Evolutionary conservation across 2,797 vertebrate genomes (phyloP).

Genomic region (Poeciliopsis gracilis): DNA sequence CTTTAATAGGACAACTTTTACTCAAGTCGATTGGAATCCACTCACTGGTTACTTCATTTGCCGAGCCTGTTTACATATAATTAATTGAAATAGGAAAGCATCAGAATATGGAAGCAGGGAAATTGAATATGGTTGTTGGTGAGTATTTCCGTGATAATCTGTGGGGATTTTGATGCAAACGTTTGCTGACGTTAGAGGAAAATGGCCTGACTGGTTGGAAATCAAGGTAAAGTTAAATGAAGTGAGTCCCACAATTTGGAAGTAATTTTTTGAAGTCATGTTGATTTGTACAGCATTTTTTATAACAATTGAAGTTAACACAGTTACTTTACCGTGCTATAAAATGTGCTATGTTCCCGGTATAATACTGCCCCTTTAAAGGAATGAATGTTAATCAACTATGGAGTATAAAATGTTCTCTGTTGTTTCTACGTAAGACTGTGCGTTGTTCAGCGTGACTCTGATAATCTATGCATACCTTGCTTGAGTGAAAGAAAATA

Average conservation of each 20-base stretch:
- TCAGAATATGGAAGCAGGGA: neutral
- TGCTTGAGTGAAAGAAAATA: neutral
- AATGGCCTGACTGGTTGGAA: neutral
- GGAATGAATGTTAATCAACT: neutral
- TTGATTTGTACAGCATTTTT: neutral
- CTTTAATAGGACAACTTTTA: neutral
- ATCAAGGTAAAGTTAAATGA: neutral
- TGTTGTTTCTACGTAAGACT: neutral
- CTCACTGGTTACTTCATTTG: neutral
- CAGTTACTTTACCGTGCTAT: neutral
- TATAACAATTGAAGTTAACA: neutral
- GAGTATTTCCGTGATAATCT: neutral
- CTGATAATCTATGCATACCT: neutral
- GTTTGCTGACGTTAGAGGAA: too few relatives aligned
- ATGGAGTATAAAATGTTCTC: neutral
- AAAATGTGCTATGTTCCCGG: neutral
- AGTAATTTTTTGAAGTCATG: neutral
- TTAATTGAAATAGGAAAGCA: neutral
- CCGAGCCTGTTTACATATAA: neutral
- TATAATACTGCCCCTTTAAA: neutral
- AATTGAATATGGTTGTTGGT: neutral
- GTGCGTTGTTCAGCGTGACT: neutral
- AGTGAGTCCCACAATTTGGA: too few relatives aligned
- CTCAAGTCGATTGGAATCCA: neutral
- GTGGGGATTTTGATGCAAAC: neutral